Evolutionary conservation across 2,797 vertebrate genomes (phyloP).

Genomic region (Bufotes viridis): DNA sequence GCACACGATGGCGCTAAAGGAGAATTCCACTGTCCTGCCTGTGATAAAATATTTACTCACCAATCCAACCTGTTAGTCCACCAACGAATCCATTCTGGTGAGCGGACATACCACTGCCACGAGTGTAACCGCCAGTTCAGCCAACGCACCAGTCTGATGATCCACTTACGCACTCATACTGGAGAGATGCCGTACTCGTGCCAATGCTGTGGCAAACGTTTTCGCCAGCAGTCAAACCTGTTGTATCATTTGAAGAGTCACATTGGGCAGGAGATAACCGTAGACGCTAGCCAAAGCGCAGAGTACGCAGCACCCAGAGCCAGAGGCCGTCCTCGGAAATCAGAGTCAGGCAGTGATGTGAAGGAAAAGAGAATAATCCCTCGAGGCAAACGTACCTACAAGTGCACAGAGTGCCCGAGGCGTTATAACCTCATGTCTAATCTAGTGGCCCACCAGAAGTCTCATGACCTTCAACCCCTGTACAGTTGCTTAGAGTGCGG

Average conservation of each 20-base stretch:
- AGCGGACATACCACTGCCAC: slow-evolving; percentile 70
- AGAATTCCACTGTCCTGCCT: slow-evolving; percentile 69
- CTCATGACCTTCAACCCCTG: slow-evolving; percentile 54
- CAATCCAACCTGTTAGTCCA: slow-evolving; percentile 69
- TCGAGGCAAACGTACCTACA: slow-evolving; percentile 57
- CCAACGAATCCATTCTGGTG: slow-evolving; percentile 70
- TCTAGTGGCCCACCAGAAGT: slow-evolving; percentile 57
- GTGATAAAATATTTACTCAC: slow-evolving; percentile 70
- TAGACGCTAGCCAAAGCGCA: slow-evolving; percentile 35
- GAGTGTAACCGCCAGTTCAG: slow-evolving; percentile 74
- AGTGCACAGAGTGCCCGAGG: slow-evolving; percentile 58
- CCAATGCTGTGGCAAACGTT: slow-evolving; percentile 59
- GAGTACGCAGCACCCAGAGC: slow-evolving; percentile 35
- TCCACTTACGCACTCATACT: slow-evolving; percentile 59
- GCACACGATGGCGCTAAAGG: slow-evolving; percentile 61
- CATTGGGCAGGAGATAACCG: slow-evolving; percentile 27
- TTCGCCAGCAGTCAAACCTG: slow-evolving; percentile 59
- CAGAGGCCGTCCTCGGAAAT: slow-evolving; percentile 53
- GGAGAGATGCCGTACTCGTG: slow-evolving; percentile 61
- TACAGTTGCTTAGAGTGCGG: slow-evolving; percentile 58
- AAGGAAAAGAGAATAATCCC: slow-evolving; percentile 50
- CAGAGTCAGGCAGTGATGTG: slow-evolving; percentile 13
- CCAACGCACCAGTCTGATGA: slow-evolving; percentile 70
- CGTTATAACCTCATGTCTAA: slow-evolving; percentile 61
- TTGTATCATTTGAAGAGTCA: slow-evolving; percentile 60